These are phyloP conservation scores for Atta texana DNA, from an alignment of 1,140 invertebrate species.

Conservation along the genomic window DNA sequence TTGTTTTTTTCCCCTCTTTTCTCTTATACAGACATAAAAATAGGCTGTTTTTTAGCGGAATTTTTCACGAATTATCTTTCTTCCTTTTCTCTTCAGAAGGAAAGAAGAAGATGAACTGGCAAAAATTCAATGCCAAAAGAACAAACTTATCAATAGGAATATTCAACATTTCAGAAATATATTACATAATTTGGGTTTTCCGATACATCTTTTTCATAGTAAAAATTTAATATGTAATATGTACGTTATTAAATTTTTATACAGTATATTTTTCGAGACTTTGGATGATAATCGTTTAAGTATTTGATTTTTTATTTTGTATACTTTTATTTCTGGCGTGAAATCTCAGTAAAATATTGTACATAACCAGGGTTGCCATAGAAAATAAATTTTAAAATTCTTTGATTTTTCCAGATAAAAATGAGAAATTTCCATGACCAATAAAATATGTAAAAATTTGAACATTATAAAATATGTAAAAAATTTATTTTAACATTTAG, in stretches of 20 bases:
- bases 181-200: not conserved
- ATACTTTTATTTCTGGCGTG: not conserved
- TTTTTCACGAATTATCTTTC: no score
- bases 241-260: not conserved
- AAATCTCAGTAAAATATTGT: not conserved
- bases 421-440: no score
- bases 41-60: no score
- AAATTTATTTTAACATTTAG: no score
- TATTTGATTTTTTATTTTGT: constrained; percentile 16
- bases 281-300: not conserved
- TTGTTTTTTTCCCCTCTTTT: constrained; percentile 3
- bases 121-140: no score
- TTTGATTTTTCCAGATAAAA: no score
- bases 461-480: no score
- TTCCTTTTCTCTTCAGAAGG: no score
- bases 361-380: not conserved
- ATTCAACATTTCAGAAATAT: not conserved
- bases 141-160: not conserved
- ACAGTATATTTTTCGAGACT: not conserved
- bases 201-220: not conserved
- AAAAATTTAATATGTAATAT: not conserved
- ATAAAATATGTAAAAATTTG: no score
- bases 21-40: not conserved
- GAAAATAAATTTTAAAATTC: no score
- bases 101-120: no score